phyloP scores from a whole-genome alignment of 2,113 vertebrate species.

The Neodontobutis hainanensis region DNA sequence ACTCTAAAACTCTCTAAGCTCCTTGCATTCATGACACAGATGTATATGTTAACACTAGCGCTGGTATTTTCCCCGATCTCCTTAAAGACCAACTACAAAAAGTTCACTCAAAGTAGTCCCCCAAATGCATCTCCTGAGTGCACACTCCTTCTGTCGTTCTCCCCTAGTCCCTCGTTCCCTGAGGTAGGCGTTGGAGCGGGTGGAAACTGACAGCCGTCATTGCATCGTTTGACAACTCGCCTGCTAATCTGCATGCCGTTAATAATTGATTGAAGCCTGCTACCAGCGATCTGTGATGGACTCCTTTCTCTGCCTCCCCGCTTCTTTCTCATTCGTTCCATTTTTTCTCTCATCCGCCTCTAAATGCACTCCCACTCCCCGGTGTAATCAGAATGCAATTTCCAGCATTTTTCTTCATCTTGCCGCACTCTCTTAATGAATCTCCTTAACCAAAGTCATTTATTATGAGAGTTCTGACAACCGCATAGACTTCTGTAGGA shows the following conservation, averaged over 20 bases:
- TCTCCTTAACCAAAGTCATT: conserved; percentile 37
- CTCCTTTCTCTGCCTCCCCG: conserved; percentile 46
- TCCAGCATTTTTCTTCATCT: conserved; percentile 52
- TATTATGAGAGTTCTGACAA: background rate
- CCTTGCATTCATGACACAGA: conserved; percentile 11
- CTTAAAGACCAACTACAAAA: background rate
- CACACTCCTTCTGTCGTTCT: conserved; percentile 40
- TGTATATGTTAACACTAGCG: conserved; percentile 1
- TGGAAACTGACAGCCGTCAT: conserved; percentile 69
- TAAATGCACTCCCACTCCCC: conserved; percentile 50
- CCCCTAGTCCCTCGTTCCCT: conserved; percentile 53
- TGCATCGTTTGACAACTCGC: conserved; percentile 66
- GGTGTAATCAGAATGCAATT: conserved; percentile 53
- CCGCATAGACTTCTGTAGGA: background rate
- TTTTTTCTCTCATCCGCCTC: conserved; percentile 48
- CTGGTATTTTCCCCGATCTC: background rate
- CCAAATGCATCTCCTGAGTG: background rate
- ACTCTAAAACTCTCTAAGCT: conserved; percentile 4
- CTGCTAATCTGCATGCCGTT: conserved; percentile 80
- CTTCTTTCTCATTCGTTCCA: conserved; percentile 40
- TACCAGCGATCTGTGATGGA: conserved; percentile 67
- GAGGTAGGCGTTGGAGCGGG: conserved; percentile 45
- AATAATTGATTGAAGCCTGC: conserved; percentile 79
- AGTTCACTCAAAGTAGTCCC: no score
- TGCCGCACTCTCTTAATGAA: conserved; percentile 46